Evolutionary conservation across 2,113 vertebrate species (phyloP).

Genomic region (Amazona guildingii): DNA sequence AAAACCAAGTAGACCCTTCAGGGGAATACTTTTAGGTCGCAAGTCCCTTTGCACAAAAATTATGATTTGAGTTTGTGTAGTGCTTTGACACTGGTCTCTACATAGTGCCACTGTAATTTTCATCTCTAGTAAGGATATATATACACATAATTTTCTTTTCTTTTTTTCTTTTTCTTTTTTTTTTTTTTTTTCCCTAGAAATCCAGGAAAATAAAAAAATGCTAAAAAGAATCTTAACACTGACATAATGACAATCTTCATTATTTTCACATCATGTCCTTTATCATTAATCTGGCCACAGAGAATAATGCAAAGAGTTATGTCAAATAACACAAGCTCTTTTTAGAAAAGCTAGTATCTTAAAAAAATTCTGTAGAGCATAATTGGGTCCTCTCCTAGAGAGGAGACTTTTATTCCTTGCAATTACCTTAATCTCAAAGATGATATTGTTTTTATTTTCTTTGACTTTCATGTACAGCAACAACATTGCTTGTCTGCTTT

Average conservation of each 20-base stretch:
- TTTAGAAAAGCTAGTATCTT: neutral
- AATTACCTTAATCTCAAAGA: neutral
- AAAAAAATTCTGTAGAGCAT: neutral
- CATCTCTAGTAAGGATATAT: neutral
- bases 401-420: slow-evolving; percentile 10
- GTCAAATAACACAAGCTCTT: neutral
- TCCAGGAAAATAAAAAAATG: neutral
- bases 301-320: neutral
- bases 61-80: neutral
- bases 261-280: neutral
- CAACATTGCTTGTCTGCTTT: neutral
- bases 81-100: neutral
- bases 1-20: neutral
- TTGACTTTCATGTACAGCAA: neutral
- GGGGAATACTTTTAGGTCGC: neutral
- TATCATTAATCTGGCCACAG: neutral
- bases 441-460: neutral
- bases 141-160: too few species aligned
- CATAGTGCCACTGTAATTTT: neutral
- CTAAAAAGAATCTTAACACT: neutral
- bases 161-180: too few species aligned
- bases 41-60: neutral
- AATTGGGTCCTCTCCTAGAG: neutral
- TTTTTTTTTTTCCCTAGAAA: neutral
- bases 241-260: neutral